A percentile compares a stretch with the other conserved stretches of the same genome.
Evolutionary conservation across 2,113 vertebrate genomes (phyloP).

Genomic region (Heliornis fulica): DNA sequence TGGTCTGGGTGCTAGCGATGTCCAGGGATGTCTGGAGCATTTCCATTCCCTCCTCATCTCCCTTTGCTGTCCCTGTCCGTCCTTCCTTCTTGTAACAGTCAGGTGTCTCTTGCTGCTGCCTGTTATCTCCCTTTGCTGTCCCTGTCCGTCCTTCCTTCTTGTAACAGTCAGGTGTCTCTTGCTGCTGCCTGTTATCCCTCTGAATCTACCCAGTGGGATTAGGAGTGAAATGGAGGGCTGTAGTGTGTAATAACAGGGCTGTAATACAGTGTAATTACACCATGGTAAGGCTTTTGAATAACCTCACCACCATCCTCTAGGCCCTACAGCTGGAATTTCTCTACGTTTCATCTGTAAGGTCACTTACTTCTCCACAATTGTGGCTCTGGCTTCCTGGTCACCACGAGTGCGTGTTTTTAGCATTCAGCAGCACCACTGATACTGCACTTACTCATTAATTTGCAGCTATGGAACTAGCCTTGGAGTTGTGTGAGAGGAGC

Average conservation of each 20-base stretch:
- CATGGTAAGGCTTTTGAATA: background rate
- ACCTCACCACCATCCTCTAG: background rate
- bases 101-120: background rate
- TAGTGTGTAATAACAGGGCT: background rate
- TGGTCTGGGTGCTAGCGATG: background rate
- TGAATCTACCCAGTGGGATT: background rate
- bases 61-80: background rate
- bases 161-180: background rate
- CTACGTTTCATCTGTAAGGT: background rate
- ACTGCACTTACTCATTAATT: background rate
- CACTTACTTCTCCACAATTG: background rate
- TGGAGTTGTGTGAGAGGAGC: background rate
- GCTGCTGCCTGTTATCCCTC: background rate
- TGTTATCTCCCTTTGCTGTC: background rate
- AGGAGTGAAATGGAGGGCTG: background rate
- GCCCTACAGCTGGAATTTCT: background rate
- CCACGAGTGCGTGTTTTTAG: background rate
- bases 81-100: background rate
- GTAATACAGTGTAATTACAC: constrained; percentile 25
- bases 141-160: background rate
- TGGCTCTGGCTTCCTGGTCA: background rate
- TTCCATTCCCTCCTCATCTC: background rate
- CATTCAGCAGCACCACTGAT: background rate
- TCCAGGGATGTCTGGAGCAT: background rate
- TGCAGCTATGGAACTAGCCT: background rate